These are phyloP conservation scores for Elysia crispata DNA, from an alignment of 2,888 invertebrate genomes.

Conservation along the genomic window DNA sequence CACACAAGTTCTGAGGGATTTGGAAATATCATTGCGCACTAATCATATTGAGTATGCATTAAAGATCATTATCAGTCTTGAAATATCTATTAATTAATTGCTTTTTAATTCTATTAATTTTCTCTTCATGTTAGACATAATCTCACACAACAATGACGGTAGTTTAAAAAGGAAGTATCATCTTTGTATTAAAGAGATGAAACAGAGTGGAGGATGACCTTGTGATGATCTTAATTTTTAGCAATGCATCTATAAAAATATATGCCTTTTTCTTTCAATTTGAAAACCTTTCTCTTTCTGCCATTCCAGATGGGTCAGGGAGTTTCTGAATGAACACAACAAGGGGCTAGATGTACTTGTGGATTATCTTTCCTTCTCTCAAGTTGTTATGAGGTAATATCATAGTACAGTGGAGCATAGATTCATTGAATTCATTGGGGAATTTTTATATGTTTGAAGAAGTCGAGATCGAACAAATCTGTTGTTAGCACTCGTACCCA, in stretches of 20 bases:
- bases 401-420: too few relatives aligned
- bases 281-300: too few relatives aligned
- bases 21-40: constrained; percentile 98
- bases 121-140: not conserved
- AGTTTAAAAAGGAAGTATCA: not conserved
- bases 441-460: too few relatives aligned
- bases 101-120: too few relatives aligned
- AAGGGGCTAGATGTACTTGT: constrained; percentile 97
- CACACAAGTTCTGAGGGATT: constrained; percentile 97
- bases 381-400: constrained; percentile 87
- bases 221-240: too few relatives aligned
- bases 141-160: not conserved
- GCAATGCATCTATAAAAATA: too few relatives aligned
- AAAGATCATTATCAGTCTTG: too few relatives aligned
- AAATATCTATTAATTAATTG: not conserved
- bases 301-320: constrained; percentile 97
- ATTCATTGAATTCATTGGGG: too few relatives aligned
- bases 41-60: constrained; percentile 94
- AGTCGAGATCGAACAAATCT: too few relatives aligned
- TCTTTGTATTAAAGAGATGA: not conserved
- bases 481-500: too few relatives aligned
- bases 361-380: constrained; percentile 90
- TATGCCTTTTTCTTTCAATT: too few relatives aligned
- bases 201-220: too few relatives aligned
- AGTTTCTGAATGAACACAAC: constrained; percentile 97